A percentile compares a stretch with the other conserved stretches of the same genome.
phyloP scores from a whole-genome alignment of 2,113 vertebrate species.

The Leucosticte australis region DNA sequence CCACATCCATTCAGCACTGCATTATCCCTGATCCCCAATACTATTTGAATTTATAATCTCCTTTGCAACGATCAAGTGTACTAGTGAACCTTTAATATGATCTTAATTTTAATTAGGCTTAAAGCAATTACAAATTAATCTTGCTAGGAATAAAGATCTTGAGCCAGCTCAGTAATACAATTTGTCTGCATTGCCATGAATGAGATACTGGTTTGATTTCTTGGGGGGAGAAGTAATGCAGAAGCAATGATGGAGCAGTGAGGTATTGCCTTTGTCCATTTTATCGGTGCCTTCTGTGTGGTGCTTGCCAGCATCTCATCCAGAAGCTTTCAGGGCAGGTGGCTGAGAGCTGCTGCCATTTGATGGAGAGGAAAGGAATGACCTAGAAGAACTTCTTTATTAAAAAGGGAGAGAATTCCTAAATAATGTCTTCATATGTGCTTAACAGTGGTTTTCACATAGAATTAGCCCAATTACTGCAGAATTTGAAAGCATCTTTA shows the following conservation, averaged over 20 bases:
- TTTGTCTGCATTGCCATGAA: neutral
- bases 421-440: neutral
- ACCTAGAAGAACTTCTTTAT: neutral
- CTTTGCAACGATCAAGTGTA: constrained; percentile 24
- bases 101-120: constrained; percentile 67
- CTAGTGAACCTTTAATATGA: constrained; percentile 40
- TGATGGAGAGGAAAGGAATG: neutral
- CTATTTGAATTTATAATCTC: constrained; percentile 25
- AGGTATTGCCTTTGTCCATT: neutral
- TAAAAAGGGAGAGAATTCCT: neutral
- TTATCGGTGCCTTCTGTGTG: neutral
- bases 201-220: neutral
- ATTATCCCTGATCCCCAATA: neutral
- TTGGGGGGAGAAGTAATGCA: neutral
- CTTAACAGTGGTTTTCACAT: neutral
- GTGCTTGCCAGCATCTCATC: neutral
- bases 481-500: constrained; percentile 19
- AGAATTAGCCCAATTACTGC: neutral
- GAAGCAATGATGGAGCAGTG: neutral
- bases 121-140: constrained; percentile 58
- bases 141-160: constrained; percentile 29
- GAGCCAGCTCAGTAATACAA: constrained; percentile 5
- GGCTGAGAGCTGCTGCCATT: neutral
- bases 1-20: neutral
- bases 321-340: neutral